A percentile compares a stretch with the other conserved stretches of the same genome.
Conservation (phyloP, 2,888 invertebrate species). For the Augochlorella aurata region DNA sequence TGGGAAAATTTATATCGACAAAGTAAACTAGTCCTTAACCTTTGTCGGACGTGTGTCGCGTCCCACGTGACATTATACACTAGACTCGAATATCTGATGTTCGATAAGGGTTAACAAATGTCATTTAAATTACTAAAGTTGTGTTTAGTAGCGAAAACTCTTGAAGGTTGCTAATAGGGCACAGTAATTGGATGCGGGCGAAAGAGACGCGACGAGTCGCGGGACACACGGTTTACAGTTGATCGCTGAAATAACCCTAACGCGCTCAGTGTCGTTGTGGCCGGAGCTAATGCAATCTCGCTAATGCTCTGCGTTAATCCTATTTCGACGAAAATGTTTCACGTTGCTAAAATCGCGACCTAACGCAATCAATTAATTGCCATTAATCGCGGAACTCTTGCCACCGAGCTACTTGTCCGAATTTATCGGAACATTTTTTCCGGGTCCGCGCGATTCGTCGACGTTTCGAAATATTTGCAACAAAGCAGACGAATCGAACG, state of each 20-base stretch:
- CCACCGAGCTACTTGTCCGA: background rate
- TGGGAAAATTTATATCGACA: no score
- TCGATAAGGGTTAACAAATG: no score
- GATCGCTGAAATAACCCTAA: slow-evolving; percentile 4
- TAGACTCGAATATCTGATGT: no score
- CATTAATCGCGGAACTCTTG: slow-evolving; percentile 30
- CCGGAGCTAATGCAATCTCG: slow-evolving; percentile 41
- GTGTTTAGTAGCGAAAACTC: no score
- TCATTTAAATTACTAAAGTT: no score
- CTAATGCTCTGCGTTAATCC: slow-evolving; percentile 48
- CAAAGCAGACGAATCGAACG: no score
- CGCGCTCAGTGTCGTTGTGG: slow-evolving; percentile 8
- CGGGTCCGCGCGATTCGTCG: background rate
- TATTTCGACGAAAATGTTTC: slow-evolving; percentile 47
- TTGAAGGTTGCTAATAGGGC: no score
- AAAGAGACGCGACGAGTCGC: background rate
- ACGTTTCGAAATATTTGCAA: background rate
- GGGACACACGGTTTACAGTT: background rate
- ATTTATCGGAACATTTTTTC: background rate
- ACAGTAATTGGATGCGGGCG: no score
- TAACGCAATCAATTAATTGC: slow-evolving; percentile 47
- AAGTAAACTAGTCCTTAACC: no score
- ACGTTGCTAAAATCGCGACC: slow-evolving; percentile 44
- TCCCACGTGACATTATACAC: no score
- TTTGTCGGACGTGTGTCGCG: no score